These are phyloP conservation scores for Sminthopsis crassicaudata DNA, from an alignment of 2,113 vertebrate genomes.

Conservation along the genomic window DNA sequence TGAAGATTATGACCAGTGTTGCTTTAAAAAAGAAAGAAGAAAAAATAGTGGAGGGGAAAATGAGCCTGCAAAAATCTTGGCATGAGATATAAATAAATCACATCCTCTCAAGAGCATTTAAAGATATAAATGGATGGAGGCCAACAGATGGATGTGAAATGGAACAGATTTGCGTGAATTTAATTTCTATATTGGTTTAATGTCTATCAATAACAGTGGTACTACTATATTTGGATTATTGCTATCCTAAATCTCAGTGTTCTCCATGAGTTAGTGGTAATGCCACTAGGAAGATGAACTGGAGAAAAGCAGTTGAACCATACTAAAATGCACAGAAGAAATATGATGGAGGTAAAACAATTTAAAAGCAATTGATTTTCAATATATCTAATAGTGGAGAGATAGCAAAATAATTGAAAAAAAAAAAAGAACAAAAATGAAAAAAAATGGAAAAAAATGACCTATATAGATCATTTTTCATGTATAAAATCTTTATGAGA, in stretches of 20 bases:
- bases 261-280: background rate
- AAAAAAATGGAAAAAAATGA: background rate
- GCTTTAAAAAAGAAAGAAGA: background rate
- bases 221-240: background rate
- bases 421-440: background rate
- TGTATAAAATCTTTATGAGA: background rate
- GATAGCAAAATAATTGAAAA: background rate
- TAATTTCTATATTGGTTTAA: background rate
- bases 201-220: background rate
- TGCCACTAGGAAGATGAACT: background rate
- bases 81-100: background rate
- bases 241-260: background rate
- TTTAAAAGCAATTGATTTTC: background rate
- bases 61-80: background rate
- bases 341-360: background rate
- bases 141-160: background rate
- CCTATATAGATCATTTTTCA: background rate
- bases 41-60: background rate
- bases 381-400: background rate
- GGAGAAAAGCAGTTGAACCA: background rate
- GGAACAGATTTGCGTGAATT: background rate
- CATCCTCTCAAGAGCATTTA: background rate
- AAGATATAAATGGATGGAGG: constrained; percentile 6
- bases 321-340: background rate
- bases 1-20: background rate